phyloP scores from a whole-genome alignment of 2,888 invertebrate species.

The Tyria jacobaeae region DNA sequence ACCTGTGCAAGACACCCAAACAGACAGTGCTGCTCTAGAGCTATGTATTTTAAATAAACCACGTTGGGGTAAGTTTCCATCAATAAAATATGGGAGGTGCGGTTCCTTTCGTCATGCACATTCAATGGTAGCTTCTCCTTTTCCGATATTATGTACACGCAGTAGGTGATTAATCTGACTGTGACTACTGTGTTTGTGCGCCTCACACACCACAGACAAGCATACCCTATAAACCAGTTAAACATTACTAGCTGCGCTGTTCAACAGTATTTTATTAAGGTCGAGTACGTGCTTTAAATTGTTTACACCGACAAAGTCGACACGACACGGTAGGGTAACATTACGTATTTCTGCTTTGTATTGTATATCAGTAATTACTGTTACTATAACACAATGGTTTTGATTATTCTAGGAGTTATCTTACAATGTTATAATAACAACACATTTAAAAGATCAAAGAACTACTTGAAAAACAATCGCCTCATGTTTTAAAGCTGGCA shows the following conservation, averaged over 20 bases:
- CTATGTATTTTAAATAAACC: neutral
- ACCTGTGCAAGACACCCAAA: no score
- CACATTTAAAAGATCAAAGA: neutral
- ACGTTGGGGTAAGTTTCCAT: neutral
- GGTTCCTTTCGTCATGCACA: neutral
- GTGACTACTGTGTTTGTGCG: neutral
- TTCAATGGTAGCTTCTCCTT: neutral
- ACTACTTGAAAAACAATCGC: neutral
- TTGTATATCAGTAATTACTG: neutral
- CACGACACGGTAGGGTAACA: neutral
- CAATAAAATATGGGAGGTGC: neutral
- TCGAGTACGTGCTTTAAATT: slow-evolving; percentile 15
- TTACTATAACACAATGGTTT: neutral
- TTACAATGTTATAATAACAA: neutral
- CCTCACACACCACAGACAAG: neutral
- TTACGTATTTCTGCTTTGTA: neutral
- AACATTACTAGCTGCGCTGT: slow-evolving; percentile 5
- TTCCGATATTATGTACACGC: neutral
- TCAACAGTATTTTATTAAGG: neutral
- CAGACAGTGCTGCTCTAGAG: neutral
- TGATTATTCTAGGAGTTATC: neutral
- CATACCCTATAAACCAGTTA: neutral
- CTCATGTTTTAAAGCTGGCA: neutral
- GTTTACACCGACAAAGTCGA: no score
- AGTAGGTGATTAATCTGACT: neutral